Evolutionary conservation across 2,888 invertebrate species (phyloP).

Genomic region (Anarsia innoxiella): DNA sequence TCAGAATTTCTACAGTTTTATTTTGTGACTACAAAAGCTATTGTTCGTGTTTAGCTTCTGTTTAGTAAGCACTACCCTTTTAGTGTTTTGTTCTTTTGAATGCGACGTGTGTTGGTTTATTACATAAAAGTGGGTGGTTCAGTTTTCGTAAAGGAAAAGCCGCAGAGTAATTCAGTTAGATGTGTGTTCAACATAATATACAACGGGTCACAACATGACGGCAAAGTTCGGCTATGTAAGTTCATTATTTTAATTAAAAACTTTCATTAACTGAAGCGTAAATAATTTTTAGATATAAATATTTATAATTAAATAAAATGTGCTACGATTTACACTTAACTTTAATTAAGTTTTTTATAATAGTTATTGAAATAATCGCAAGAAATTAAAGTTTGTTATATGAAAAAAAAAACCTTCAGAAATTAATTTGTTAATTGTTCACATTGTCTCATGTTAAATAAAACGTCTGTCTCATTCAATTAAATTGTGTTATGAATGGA

Average conservation of each 20-base stretch:
- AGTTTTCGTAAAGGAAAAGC: constrained; percentile 63
- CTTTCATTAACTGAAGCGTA: too few species aligned
- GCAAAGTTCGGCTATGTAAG: constrained; percentile 77
- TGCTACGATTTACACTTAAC: too few species aligned
- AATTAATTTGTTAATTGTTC: too few species aligned
- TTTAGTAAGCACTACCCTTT: constrained; percentile 49
- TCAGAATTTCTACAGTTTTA: constrained; percentile 48
- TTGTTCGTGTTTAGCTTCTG: constrained; percentile 54
- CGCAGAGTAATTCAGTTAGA: constrained; percentile 70
- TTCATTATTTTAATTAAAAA: too few species aligned
- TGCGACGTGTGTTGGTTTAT: constrained; percentile 62
- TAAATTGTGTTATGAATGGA: constrained; percentile 28
- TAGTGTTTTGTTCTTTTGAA: constrained; percentile 65
- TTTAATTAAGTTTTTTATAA: too few species aligned
- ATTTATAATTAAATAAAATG: too few species aligned
- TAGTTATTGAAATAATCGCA: too few species aligned
- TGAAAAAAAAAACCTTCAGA: too few species aligned
- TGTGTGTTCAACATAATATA: constrained; percentile 72
- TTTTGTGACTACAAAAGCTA: constrained; percentile 68
- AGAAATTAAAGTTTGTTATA: too few species aligned
- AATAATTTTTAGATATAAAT: too few species aligned
- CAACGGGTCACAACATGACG: constrained; percentile 76
- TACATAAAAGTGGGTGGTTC: constrained; percentile 70
- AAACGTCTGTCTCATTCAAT: too few species aligned
- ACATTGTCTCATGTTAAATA: too few species aligned